These are phyloP conservation scores for Polylopha cassiicola DNA, from an alignment of 2,888 invertebrate genomes.

Conservation along the genomic window DNA sequence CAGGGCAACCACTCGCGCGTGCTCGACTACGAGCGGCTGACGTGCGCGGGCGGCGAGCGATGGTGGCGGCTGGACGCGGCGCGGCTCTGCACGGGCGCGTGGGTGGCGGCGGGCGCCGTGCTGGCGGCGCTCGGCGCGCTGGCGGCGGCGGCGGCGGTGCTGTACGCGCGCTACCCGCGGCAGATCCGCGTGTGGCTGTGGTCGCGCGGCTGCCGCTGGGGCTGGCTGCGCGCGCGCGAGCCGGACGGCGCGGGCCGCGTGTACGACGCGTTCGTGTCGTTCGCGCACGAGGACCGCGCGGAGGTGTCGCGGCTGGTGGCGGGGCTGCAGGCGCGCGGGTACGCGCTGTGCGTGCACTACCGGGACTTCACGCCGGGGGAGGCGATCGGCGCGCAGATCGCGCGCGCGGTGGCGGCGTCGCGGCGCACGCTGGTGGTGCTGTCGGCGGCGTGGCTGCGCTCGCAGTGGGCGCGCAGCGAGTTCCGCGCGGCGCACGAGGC, in stretches of 20 bases:
- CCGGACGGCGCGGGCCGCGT: slow-evolving; percentile 31
- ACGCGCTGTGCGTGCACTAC: slow-evolving; percentile 82
- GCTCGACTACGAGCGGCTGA: slow-evolving; percentile 24
- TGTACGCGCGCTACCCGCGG: slow-evolving; percentile 25
- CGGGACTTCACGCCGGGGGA: slow-evolving; percentile 86
- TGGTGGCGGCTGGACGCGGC: slow-evolving; percentile 18
- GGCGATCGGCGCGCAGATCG: slow-evolving; percentile 84
- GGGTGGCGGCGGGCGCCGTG: slow-evolving; percentile 21
- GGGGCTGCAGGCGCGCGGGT: slow-evolving; percentile 77
- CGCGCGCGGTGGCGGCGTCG: slow-evolving; percentile 83
- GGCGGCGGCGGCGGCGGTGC: slow-evolving; percentile 1
- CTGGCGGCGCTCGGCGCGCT: slow-evolving; percentile 23
- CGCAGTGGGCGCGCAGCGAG: slow-evolving; percentile 83
- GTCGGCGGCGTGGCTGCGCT: slow-evolving; percentile 37
- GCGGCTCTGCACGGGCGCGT: slow-evolving; percentile 29
- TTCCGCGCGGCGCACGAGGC: slow-evolving; percentile 75
- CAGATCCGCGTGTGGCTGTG: slow-evolving; percentile 29
- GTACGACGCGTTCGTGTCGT: slow-evolving; percentile 90
- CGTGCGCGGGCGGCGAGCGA: slow-evolving; percentile 25
- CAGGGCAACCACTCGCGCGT: slow-evolving; percentile 12
- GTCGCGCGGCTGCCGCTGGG: slow-evolving; percentile 23
- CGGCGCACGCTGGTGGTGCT: slow-evolving; percentile 58
- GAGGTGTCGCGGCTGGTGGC: slow-evolving; percentile 82
- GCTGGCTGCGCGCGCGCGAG: slow-evolving; percentile 27
- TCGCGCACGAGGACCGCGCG: slow-evolving; percentile 85